These are phyloP conservation scores for human (Homo sapiens) DNA, from an alignment of 2,113 vertebrate genomes.

Conservation along the genomic window DNA sequence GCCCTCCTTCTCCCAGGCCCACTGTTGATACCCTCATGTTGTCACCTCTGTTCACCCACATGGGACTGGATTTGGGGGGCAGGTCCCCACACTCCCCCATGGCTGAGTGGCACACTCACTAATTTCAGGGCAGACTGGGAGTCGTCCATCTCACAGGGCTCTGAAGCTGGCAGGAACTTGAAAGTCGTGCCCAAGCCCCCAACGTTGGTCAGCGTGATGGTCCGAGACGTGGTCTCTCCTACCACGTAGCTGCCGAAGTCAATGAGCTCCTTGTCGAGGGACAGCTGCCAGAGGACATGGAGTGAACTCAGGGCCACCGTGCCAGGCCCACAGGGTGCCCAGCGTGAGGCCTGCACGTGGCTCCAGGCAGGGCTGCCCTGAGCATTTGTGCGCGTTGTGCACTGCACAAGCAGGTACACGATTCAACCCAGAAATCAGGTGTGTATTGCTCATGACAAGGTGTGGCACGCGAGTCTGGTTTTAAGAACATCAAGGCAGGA, in stretches of 20 bases:
- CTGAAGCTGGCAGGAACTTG: constrained; percentile 78
- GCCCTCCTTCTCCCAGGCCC: neutral
- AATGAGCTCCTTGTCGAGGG: constrained; percentile 90
- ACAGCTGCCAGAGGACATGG: constrained; percentile 84
- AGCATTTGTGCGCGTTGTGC: fast-evolving
- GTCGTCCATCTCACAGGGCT: constrained; percentile 22
- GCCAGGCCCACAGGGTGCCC: fast-evolving
- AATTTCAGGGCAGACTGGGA: constrained; percentile 10
- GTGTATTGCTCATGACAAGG: fast-evolving
- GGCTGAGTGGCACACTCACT: constrained; percentile 74
- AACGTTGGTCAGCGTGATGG: constrained; percentile 90
- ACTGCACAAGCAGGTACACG: fast-evolving
- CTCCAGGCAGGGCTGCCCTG: neutral
- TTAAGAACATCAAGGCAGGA: neutral
- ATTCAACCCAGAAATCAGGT: neutral
- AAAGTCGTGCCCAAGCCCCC: constrained; percentile 91
- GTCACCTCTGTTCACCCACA: fast-evolving
- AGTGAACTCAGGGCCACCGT: neutral
- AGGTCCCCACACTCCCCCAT: fast-evolving
- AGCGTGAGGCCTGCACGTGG: no score
- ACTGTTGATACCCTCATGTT: fast-evolving
- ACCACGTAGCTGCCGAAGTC: constrained; percentile 93
- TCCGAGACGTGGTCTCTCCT: constrained; percentile 89
- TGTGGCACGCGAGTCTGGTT: neutral
- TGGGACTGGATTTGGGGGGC: fast-evolving